These are phyloP conservation scores for Laupala kohalensis DNA, from an alignment of 1,140 invertebrate species.

Conservation along the genomic window DNA sequence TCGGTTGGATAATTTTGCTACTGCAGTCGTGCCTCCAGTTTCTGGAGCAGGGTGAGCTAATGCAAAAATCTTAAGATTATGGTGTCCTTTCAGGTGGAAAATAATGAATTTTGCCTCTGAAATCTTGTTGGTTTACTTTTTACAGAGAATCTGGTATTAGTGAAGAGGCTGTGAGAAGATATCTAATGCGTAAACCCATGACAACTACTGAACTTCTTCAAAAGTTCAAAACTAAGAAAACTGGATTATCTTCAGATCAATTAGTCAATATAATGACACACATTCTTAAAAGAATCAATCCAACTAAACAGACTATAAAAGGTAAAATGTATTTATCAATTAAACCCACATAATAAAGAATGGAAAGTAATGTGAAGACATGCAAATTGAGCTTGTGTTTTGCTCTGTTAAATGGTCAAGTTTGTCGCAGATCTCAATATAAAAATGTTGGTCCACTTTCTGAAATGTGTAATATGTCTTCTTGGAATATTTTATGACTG, in stretches of 20 bases:
- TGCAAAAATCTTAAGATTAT: background rate
- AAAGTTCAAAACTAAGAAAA: slow-evolving; percentile 91
- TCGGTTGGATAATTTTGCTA: slow-evolving; percentile 18
- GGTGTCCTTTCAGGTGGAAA: too few relatives aligned
- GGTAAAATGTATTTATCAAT: slow-evolving; percentile 90
- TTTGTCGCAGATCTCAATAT: too few relatives aligned
- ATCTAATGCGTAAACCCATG: slow-evolving; percentile 89
- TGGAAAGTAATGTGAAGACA: too few relatives aligned
- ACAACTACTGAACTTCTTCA: slow-evolving; percentile 87
- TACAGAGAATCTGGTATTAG: slow-evolving; percentile 67
- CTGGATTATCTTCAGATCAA: slow-evolving; percentile 76
- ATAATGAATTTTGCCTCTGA: too few relatives aligned
- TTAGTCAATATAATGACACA: slow-evolving; percentile 86
- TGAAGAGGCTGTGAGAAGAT: slow-evolving; percentile 85
- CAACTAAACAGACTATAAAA: slow-evolving; percentile 81
- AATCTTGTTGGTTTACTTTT: background rate
- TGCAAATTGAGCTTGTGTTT: too few relatives aligned
- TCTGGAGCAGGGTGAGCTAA: background rate
- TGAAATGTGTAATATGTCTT: too few relatives aligned
- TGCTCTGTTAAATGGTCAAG: too few relatives aligned
- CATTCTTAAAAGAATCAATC: slow-evolving; percentile 89
- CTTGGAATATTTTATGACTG: too few relatives aligned
- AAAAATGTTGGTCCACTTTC: too few relatives aligned
- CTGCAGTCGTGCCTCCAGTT: slow-evolving; percentile 7
- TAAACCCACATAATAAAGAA: too few relatives aligned